Percentiles rank a stretch among this genome's conserved stretches.
These are phyloP conservation scores for Phrynocephalus guinanensis DNA, from an alignment of 2,797 vertebrate species.

Conservation along the genomic window DNA sequence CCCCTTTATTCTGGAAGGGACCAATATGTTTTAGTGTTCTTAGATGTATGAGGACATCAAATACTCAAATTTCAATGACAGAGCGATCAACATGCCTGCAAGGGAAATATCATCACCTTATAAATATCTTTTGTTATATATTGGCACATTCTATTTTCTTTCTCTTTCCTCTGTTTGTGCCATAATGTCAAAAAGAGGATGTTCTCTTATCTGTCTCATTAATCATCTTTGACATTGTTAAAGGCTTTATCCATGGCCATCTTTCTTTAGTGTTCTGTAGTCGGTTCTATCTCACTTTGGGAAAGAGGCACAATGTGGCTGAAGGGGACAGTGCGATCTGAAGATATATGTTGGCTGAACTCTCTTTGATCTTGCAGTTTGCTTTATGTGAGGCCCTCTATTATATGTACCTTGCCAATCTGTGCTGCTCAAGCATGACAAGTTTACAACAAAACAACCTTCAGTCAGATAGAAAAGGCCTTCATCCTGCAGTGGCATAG, in stretches of 20 bases:
- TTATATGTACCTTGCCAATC: conserved; percentile 39
- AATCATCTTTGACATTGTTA: conserved; percentile 55
- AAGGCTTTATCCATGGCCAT: conserved; percentile 56
- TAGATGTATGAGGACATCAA: conserved; percentile 25
- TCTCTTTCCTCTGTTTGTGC: conserved; percentile 44
- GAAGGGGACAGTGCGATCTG: conserved; percentile 38
- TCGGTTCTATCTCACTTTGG: not conserved
- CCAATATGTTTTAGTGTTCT: conserved; percentile 16
- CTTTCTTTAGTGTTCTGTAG: conserved; percentile 28
- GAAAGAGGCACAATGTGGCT: conserved; percentile 1
- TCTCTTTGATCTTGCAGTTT: conserved; percentile 15
- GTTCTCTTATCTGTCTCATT: conserved; percentile 63
- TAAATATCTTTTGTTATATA: conserved; percentile 43
- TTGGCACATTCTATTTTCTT: conserved; percentile 49
- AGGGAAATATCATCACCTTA: conserved; percentile 42
- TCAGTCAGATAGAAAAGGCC: conserved; percentile 18
- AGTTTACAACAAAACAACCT: conserved; percentile 52
- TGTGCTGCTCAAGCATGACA: conserved; percentile 24
- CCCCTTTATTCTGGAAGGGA: not conserved
- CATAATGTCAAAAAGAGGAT: conserved; percentile 56
- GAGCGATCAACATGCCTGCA: conserved; percentile 38
- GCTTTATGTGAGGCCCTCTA: conserved; percentile 21
- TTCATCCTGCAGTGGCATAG: conserved; percentile 27
- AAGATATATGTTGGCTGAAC: conserved; percentile 7
- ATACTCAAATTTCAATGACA: conserved; percentile 29